Evolutionary conservation across 2,797 vertebrate species (phyloP).

Genomic region (Odontamblyopus lacepedii): DNA sequence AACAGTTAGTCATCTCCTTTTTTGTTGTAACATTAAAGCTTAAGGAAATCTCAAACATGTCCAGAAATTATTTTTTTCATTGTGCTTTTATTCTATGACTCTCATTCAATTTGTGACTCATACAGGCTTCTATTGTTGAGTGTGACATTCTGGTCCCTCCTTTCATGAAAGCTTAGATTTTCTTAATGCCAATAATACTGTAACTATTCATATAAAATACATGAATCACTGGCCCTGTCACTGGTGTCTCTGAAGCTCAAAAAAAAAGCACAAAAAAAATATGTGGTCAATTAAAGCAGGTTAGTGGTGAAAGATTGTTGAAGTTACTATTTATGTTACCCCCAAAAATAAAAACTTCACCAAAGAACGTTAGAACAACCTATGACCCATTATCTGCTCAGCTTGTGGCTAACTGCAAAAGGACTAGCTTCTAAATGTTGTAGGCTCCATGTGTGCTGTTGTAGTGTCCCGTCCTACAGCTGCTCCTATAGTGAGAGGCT

Average conservation of each 20-base stretch:
- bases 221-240: slow-evolving; percentile 5
- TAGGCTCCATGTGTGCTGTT: neutral
- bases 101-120: neutral
- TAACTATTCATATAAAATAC: slow-evolving; percentile 5
- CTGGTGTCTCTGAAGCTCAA: neutral
- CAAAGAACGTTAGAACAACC: neutral
- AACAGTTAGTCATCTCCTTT: slow-evolving; percentile 10
- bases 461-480: neutral
- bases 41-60: neutral
- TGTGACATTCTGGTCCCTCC: slow-evolving; percentile 11
- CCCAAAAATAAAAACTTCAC: neutral
- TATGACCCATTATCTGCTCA: neutral
- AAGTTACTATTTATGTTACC: too few species aligned
- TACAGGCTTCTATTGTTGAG: slow-evolving; percentile 7
- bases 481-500: neutral
- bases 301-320: too few species aligned
- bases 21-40: slow-evolving; percentile 7
- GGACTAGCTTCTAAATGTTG: neutral
- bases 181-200: slow-evolving; percentile 2
- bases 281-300: neutral
- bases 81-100: slow-evolving; percentile 6
- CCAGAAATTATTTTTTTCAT: slow-evolving; percentile 4
- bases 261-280: neutral
- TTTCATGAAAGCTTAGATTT: slow-evolving; percentile 4
- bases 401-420: neutral